Percentiles rank a stretch among this genome's conserved stretches.
Conservation (phyloP, 2,888 invertebrate genomes). For the Orchestes rusci region DNA sequence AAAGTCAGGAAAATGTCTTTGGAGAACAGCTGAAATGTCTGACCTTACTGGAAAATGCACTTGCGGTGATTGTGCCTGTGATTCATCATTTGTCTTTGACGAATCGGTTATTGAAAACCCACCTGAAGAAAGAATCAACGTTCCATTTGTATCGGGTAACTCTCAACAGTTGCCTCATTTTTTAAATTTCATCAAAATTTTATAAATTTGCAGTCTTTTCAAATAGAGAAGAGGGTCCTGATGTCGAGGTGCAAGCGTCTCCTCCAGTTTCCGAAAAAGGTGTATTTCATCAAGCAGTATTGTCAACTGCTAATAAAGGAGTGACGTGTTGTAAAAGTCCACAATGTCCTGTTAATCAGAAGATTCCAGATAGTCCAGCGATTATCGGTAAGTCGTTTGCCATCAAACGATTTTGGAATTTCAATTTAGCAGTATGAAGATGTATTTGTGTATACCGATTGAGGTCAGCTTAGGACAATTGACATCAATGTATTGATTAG, state of each 20-base stretch:
- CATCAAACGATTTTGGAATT: too few species aligned
- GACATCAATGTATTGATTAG: too few species aligned
- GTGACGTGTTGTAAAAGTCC: constrained; percentile 14
- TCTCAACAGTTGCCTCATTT: not conserved
- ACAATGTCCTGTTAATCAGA: not conserved
- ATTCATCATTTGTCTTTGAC: not conserved
- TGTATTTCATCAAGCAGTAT: constrained; percentile 3
- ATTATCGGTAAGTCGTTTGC: too few species aligned
- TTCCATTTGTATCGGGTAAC: constrained; percentile 1
- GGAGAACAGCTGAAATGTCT: not conserved
- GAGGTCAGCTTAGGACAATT: too few species aligned
- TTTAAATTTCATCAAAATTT: too few species aligned
- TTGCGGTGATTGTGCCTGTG: constrained; percentile 3
- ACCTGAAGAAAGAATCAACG: not conserved
- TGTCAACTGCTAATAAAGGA: constrained; percentile 12
- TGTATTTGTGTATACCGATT: too few species aligned
- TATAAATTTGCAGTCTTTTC: constrained; percentile 5
- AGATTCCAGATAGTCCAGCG: too few species aligned
- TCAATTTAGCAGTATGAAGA: too few species aligned
- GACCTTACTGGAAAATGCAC: constrained; percentile 10
- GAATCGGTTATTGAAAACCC: not conserved
- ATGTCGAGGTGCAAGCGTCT: constrained; percentile 11
- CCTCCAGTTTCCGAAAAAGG: constrained; percentile 3
- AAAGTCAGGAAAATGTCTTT: constrained; percentile 5
- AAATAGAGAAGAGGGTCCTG: not conserved